Evolutionary conservation across 2,888 invertebrate species (phyloP).

Genomic region (Temnothorax ravouxi): DNA sequence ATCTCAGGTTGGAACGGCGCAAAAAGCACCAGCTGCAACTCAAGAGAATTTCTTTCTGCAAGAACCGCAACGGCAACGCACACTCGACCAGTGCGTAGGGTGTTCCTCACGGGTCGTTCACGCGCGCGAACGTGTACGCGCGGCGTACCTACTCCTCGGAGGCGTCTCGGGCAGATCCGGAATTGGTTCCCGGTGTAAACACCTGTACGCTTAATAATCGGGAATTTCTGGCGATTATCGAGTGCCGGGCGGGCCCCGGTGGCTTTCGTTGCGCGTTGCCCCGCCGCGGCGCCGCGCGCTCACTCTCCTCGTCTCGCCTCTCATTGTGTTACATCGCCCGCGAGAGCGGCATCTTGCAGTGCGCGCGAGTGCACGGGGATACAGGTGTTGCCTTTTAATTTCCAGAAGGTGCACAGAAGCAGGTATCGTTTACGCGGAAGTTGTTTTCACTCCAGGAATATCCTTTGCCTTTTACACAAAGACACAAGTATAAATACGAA

Average conservation of each 20-base stretch:
- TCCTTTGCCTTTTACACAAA: slow-evolving; percentile 8
- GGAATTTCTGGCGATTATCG: slow-evolving; percentile 73
- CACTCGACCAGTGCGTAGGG: neutral
- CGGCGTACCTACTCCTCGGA: slow-evolving; percentile 38
- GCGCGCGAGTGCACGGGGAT: slow-evolving; percentile 31
- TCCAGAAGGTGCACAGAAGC: slow-evolving; percentile 54
- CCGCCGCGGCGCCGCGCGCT: neutral
- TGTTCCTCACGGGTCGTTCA: slow-evolving; percentile 9
- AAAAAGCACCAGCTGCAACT: slow-evolving; percentile 48
- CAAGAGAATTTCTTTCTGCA: slow-evolving; percentile 39
- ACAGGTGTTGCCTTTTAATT: slow-evolving; percentile 71
- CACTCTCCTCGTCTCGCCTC: slow-evolving; percentile 26
- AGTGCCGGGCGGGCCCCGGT: slow-evolving; percentile 44
- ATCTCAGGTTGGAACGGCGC: slow-evolving; percentile 14
- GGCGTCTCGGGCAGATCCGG: slow-evolving; percentile 43
- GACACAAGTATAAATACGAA: neutral
- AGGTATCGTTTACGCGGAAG: slow-evolving; percentile 61
- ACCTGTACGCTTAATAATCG: slow-evolving; percentile 77
- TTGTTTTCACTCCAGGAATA: neutral
- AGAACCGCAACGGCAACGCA: slow-evolving; percentile 18
- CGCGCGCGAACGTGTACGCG: neutral
- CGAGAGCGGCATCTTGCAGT: slow-evolving; percentile 18
- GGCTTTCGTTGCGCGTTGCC: slow-evolving; percentile 34
- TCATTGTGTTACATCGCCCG: slow-evolving; percentile 61
- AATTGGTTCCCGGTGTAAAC: slow-evolving; percentile 65